Percentiles rank a stretch among this genome's conserved stretches.
These are phyloP conservation scores for Drosophila ochracea DNA, from an alignment of 2,888 invertebrate genomes.

Conservation along the genomic window DNA sequence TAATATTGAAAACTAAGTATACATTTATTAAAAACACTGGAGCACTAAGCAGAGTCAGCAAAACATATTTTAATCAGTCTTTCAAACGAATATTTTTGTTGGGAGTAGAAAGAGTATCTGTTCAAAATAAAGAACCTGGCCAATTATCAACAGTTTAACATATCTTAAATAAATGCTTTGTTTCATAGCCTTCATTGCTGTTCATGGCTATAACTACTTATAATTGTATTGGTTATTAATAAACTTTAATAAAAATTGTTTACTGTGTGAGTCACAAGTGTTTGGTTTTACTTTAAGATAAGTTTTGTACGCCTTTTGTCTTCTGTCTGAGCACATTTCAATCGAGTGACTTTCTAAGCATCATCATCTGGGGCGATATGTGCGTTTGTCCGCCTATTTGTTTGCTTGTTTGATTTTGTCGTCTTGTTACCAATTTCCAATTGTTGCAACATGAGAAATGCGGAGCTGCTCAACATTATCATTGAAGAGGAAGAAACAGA, in stretches of 20 bases:
- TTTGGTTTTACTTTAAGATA: conserved; percentile 36
- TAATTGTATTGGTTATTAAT: no score
- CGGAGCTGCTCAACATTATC: conserved; percentile 59
- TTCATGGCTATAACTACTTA: neutral
- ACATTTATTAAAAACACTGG: no score
- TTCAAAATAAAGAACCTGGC: neutral
- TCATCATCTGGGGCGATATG: conserved; percentile 13
- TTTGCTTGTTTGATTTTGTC: conserved; percentile 1
- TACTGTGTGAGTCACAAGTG: conserved; percentile 23
- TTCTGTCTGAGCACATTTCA: conserved; percentile 42
- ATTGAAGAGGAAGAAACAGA: conserved; percentile 9
- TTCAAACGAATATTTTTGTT: neutral
- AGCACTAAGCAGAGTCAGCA: no score
- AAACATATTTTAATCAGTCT: no score
- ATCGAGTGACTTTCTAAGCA: conserved; percentile 67
- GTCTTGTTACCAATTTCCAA: conserved; percentile 41
- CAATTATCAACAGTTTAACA: neutral
- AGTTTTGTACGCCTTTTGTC: neutral
- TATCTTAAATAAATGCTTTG: neutral
- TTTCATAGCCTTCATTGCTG: neutral
- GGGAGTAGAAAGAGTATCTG: neutral
- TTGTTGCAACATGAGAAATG: conserved; percentile 75
- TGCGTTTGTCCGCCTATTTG: conserved; percentile 5
- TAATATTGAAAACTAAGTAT: no score
- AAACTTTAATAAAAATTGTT: neutral